Evolutionary conservation across 2,113 vertebrate genomes (phyloP).

Genomic region (Cardinalis cardinalis): DNA sequence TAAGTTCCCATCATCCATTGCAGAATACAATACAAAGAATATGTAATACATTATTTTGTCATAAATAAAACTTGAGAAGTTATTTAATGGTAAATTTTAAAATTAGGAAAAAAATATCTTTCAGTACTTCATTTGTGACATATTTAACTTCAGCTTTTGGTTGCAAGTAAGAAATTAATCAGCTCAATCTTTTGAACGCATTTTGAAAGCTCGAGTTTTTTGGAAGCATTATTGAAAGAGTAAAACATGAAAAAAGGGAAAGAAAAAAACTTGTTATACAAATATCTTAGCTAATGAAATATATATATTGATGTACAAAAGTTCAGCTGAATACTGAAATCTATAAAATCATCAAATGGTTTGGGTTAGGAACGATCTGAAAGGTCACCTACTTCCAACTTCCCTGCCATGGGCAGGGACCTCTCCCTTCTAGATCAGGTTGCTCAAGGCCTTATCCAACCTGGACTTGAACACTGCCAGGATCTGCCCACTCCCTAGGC

Average conservation of each 20-base stretch:
- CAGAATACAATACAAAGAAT: background rate
- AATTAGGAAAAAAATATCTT: background rate
- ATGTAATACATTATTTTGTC: background rate
- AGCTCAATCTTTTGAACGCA: background rate
- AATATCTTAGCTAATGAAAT: background rate
- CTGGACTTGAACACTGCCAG: background rate
- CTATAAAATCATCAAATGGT: background rate
- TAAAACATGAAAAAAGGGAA: background rate
- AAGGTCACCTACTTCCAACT: background rate
- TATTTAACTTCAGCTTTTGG: background rate
- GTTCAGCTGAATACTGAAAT: background rate
- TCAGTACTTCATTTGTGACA: background rate
- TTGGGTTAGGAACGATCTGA: background rate
- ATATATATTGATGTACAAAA: background rate
- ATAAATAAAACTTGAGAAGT: background rate
- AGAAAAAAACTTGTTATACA: background rate
- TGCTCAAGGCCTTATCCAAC: background rate
- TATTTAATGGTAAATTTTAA: background rate
- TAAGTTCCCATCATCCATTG: background rate
- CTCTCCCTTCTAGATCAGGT: background rate
- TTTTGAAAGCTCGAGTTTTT: background rate
- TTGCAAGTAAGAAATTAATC: background rate
- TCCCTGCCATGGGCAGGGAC: background rate
- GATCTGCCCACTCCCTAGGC: background rate
- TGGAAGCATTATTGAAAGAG: background rate